Percentiles rank a stretch among this genome's conserved stretches.
phyloP scores from a whole-genome alignment of 92 coral and sea anemone species.

The Desmophyllum pertusum region DNA sequence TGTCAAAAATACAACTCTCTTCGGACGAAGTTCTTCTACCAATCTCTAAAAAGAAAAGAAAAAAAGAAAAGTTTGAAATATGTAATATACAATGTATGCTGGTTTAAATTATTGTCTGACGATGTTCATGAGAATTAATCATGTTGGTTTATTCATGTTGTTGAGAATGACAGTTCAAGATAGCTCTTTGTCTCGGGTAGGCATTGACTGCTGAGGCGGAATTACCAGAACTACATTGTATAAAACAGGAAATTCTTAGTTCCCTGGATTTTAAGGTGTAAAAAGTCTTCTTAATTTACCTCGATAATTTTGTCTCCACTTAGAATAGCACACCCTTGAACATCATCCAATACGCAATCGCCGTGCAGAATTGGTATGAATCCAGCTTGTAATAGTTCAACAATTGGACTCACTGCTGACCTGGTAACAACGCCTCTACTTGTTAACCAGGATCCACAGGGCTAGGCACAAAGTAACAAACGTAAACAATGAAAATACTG shows the following conservation, averaged over 20 bases:
- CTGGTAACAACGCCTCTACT: conserved; percentile 60
- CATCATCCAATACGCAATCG: conserved; percentile 78
- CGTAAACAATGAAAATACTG: no score
- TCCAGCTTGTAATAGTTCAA: conserved; percentile 65
- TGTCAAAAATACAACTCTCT: conserved; percentile 82
- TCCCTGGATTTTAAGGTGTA: not conserved
- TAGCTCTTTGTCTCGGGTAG: no score
- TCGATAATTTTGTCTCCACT: conserved; percentile 90
- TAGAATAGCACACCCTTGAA: conserved; percentile 78
- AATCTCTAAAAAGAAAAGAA: conserved; percentile 46
- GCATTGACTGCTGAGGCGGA: no score
- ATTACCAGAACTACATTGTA: not conserved
- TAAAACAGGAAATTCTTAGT: not conserved
- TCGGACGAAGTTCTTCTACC: conserved; percentile 70
- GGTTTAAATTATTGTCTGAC: no score
- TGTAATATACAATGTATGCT: no score
- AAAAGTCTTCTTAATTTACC: conserved; percentile 31
- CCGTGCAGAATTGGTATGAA: conserved; percentile 85
- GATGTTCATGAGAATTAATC: no score
- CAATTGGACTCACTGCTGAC: conserved; percentile 62
- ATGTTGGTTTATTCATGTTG: no score
- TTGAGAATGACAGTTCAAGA: no score
- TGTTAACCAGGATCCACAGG: conserved; percentile 46
- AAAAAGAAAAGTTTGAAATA: not conserved
- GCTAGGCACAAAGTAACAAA: conserved; percentile 1